Evolutionary conservation across 2,888 invertebrate species (phyloP).

Genomic region (Laothoe populi): DNA sequence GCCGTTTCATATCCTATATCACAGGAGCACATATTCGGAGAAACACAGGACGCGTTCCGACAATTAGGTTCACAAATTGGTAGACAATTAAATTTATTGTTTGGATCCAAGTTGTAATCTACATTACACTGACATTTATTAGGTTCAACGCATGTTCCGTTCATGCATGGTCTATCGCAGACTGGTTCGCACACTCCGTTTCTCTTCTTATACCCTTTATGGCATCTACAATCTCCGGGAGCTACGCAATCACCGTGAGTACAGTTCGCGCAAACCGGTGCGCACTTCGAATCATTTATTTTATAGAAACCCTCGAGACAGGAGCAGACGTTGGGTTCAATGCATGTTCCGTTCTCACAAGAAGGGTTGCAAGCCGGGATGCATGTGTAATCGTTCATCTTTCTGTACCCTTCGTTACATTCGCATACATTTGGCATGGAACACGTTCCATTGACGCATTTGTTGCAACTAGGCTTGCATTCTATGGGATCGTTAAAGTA

Average conservation of each 20-base stretch:
- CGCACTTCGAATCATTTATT: slow-evolving; percentile 7
- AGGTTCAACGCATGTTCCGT: slow-evolving; percentile 74
- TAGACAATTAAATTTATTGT: slow-evolving; percentile 39
- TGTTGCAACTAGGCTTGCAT: slow-evolving; percentile 41
- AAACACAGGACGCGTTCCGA: slow-evolving; percentile 47
- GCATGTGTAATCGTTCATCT: slow-evolving; percentile 37
- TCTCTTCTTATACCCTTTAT: slow-evolving; percentile 30
- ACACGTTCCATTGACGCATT: slow-evolving; percentile 56
- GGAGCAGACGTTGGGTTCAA: slow-evolving; percentile 44
- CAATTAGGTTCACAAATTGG: slow-evolving; percentile 49
- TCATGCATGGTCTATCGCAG: slow-evolving; percentile 65
- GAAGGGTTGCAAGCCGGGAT: slow-evolving; percentile 41
- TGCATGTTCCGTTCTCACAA: slow-evolving; percentile 47
- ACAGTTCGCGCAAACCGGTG: slow-evolving; percentile 23
- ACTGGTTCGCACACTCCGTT: slow-evolving; percentile 61
- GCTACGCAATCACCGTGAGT: slow-evolving; percentile 20
- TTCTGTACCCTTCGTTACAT: slow-evolving; percentile 42
- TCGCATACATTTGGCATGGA: slow-evolving; percentile 42
- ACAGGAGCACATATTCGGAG: slow-evolving; percentile 51
- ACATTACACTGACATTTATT: slow-evolving; percentile 58
- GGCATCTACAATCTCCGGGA: slow-evolving; percentile 29
- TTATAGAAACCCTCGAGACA: slow-evolving; percentile 41
- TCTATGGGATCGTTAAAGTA: slow-evolving; percentile 28
- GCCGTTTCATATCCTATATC: slow-evolving; percentile 41
- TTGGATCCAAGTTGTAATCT: slow-evolving; percentile 39